These are phyloP conservation scores for Lethrus apterus DNA, from an alignment of 1,140 invertebrate species.

Conservation along the genomic window DNA sequence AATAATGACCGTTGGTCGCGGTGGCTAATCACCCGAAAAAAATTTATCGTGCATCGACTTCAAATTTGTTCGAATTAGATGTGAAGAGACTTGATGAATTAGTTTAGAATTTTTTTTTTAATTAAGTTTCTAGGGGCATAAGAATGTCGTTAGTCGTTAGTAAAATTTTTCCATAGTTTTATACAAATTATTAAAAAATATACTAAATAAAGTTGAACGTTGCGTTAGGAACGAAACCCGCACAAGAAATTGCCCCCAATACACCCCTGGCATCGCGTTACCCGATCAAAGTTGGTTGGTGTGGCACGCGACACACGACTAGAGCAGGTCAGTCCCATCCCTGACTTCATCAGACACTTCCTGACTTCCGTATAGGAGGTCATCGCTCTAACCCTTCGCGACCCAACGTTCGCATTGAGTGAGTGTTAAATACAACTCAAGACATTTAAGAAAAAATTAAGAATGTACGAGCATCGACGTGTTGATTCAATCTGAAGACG, in stretches of 20 bases:
- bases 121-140: too few relatives aligned
- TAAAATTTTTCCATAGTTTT: too few relatives aligned
- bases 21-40: background rate
- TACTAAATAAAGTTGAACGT: too few relatives aligned
- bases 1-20: background rate
- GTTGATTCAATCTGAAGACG: background rate
- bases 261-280: constrained; percentile 21
- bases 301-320: constrained; percentile 13
- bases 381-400: constrained; percentile 17
- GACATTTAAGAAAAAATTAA: background rate
- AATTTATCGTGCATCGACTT: background rate
- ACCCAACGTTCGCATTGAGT: too few relatives aligned
- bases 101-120: too few relatives aligned
- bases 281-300: constrained; percentile 14
- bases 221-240: background rate
- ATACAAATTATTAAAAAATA: too few relatives aligned
- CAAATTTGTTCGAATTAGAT: background rate
- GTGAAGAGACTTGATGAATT: background rate
- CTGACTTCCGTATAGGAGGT: constrained; percentile 23
- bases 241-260: background rate
- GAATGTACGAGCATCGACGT: background rate
- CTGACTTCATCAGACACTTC: constrained; percentile 6
- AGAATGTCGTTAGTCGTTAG: too few relatives aligned
- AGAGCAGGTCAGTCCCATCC: constrained; percentile 29
- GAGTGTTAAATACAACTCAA: too few relatives aligned